Evolutionary conservation across 2,113 vertebrate genomes (phyloP), one percentile per base, ranked within the genome.

Genomic region (Tympanuchus pallidicinctus): DNA sequence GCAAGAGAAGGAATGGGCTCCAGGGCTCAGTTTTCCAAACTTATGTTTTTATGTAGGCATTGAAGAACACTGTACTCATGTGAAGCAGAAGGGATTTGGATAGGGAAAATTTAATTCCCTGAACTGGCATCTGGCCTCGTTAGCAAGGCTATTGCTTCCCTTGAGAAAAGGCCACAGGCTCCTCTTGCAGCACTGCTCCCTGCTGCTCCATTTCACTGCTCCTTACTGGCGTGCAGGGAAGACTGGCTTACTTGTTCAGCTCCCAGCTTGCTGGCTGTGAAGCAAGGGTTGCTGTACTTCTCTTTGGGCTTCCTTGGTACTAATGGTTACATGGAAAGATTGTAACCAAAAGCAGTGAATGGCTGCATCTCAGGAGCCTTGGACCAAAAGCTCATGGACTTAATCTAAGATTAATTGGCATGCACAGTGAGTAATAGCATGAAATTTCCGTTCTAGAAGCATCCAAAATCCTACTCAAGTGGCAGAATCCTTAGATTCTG

Each of bases 31-130:
- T 54, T 93, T 92, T 92, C 74, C 83, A 90, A 63, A 48, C 40
- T 78, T 43, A 57, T 8, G 52, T 56, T 71, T 88, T 95, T 88
- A 45, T 76, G 66, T 75, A 91, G 92, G 12, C 84, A 12, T 13
- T 71, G 82, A 94, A 94, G 89, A 93, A 76, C 45, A 48, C 82
- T 76, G 61, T 93, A 77, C 32, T 66, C 93, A 57, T 28, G 74
- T 27, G 57, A 94, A 94, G 95, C 48, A 86, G 92, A 90, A 61
- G 83, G 59, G 81, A 77, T 93, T 89, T 83, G 77, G 84, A 80
- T 76, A 88, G 81, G 73, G 79, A 95, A 87, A 92, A 86, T 91
- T 95, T 92, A 95, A 96, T 90, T 89, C 91, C 88, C 73, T 92
- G 48, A 94, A 61, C 36, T 95, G 96, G 95, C 95, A 92, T 52